Evolutionary conservation across 2,888 invertebrate species (phyloP).

Genomic region (Microctonus aethiopoides): DNA sequence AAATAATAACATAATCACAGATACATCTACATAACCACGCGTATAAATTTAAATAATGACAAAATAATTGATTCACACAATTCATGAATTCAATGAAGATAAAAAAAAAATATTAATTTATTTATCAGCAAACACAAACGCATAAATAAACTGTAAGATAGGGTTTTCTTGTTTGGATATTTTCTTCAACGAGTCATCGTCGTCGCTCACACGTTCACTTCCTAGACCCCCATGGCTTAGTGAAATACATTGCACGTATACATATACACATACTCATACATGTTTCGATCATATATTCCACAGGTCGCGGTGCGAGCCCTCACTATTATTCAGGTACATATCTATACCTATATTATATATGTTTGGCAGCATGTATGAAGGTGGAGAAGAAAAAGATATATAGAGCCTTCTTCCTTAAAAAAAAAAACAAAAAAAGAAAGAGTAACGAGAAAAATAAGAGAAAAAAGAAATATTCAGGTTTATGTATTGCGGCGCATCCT

Average conservation of each 20-base stretch:
- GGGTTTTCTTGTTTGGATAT: neutral
- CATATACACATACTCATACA: constrained; percentile 13
- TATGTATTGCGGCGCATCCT: constrained; percentile 9
- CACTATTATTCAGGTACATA: neutral
- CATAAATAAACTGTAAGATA: neutral
- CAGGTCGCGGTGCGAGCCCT: constrained; percentile 5
- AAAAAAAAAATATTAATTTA: neutral
- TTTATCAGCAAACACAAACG: neutral
- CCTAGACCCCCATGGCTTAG: constrained; percentile 49
- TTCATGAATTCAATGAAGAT: neutral
- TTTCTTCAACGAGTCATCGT: neutral
- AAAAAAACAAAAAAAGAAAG: neutral
- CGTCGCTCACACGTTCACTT: constrained; percentile 14
- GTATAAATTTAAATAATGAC: too few relatives aligned
- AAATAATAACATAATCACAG: too few relatives aligned
- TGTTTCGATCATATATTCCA: constrained; percentile 1
- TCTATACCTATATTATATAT: neutral
- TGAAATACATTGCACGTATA: constrained; percentile 54
- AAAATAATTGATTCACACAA: neutral
- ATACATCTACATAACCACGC: too few relatives aligned
- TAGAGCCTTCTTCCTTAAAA: neutral
- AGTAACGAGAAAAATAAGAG: neutral
- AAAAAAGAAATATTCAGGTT: neutral
- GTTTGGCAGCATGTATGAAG: neutral
- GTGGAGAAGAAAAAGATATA: neutral